Evolutionary conservation across 2,888 invertebrate species (phyloP).

Genomic region (Ischnus inquisitorius): DNA sequence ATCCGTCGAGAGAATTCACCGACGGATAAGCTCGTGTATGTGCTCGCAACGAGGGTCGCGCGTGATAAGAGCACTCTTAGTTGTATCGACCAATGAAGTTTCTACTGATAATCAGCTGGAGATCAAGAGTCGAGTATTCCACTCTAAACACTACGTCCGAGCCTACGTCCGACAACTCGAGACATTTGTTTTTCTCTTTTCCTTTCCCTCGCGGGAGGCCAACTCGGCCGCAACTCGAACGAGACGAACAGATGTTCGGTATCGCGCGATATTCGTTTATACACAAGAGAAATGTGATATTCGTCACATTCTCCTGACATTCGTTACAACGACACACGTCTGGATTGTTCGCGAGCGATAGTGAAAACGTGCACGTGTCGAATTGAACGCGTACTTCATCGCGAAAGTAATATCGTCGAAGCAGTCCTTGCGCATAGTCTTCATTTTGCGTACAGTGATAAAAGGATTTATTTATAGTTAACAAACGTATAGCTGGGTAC

Average conservation of each 20-base stretch:
- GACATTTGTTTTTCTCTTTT: too few relatives aligned
- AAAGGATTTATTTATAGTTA: too few relatives aligned
- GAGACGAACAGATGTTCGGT: background rate
- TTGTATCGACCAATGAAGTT: background rate
- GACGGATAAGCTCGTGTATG: background rate
- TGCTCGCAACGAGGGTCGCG: background rate
- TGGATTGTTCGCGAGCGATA: too few relatives aligned
- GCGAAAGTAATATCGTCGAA: too few relatives aligned
- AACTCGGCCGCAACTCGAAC: background rate
- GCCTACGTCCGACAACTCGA: background rate
- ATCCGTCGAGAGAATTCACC: background rate
- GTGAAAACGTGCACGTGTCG: too few relatives aligned
- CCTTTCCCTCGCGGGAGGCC: background rate
- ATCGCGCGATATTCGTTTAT: background rate
- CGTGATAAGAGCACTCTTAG: background rate
- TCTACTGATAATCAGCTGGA: background rate
- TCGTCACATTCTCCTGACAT: too few relatives aligned
- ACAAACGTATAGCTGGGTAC: too few relatives aligned
- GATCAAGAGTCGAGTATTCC: background rate
- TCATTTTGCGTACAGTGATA: too few relatives aligned
- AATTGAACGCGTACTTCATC: too few relatives aligned
- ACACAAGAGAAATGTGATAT: background rate
- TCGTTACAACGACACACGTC: too few relatives aligned
- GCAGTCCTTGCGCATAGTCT: too few relatives aligned
- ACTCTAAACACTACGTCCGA: background rate